phyloP scores from a whole-genome alignment of 2,113 vertebrate genomes.

The Tetraodon nigroviridis region DNA sequence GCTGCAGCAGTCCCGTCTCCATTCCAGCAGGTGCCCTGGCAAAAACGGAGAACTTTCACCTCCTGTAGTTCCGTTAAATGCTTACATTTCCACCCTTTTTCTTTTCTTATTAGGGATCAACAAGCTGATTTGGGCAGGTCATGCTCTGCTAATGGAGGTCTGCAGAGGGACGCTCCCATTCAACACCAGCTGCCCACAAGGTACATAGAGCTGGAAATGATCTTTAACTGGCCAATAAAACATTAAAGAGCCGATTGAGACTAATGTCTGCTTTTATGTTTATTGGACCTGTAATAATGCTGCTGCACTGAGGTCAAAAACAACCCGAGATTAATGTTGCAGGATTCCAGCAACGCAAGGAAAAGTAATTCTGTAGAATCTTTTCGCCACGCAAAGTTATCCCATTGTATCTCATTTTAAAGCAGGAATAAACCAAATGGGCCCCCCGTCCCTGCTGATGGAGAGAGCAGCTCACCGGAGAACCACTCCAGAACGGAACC shows the following conservation, averaged over 20 bases:
- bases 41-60: not conserved
- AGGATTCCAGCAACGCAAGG: no score
- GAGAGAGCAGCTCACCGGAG: conserved; percentile 31
- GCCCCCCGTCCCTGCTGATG: conserved; percentile 13
- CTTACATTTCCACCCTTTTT: not conserved
- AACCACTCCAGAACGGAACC: conserved; percentile 28
- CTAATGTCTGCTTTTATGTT: no score
- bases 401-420: not conserved
- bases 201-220: conserved; percentile 38
- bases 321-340: no score
- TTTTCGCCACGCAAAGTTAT: not conserved
- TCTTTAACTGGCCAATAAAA: not conserved
- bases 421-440: not conserved
- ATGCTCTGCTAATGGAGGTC: conserved; percentile 18
- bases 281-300: no score
- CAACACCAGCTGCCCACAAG: conserved; percentile 36
- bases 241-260: not conserved
- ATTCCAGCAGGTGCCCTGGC: conserved; percentile 75
- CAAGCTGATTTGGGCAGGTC: conserved; percentile 39
- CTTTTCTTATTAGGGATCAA: conserved; percentile 45
- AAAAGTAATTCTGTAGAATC: no score
- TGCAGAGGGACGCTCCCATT: conserved; percentile 9
- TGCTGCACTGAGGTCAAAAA: no score
- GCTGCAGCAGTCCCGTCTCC: conserved; percentile 76
- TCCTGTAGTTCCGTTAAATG: not conserved